Evolutionary conservation across 2,888 invertebrate genomes (phyloP).

Genomic region (Cerastis leucographa): DNA sequence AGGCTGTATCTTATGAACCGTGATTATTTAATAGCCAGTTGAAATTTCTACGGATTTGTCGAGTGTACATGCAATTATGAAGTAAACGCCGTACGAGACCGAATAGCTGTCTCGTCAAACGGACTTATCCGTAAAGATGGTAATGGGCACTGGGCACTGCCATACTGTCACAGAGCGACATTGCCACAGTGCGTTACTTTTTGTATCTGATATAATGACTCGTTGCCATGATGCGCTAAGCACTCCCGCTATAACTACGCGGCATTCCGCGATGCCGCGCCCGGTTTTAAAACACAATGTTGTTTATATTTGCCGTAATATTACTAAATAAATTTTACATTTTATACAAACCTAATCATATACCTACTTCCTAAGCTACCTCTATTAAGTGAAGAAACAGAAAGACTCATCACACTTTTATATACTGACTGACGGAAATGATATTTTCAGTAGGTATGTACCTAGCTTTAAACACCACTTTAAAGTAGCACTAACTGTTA

Average conservation of each 20-base stretch:
- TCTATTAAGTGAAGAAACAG: background rate
- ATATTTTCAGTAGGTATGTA: background rate
- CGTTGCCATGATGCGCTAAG: conserved; percentile 22
- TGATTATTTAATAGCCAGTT: no score
- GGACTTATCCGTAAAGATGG: background rate
- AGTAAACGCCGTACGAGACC: no score
- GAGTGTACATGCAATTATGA: conserved; percentile 12
- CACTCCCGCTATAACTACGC: background rate
- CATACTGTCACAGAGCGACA: background rate
- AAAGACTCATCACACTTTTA: background rate
- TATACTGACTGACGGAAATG: background rate
- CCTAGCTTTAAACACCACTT: background rate
- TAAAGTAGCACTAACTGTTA: background rate
- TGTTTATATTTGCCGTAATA: conserved; percentile 30
- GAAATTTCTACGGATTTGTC: no score
- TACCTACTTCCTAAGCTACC: no score
- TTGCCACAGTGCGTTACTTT: conserved; percentile 28
- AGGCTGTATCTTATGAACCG: no score
- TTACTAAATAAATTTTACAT: conserved; percentile 15
- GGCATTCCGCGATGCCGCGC: conserved; percentile 25
- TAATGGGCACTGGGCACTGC: background rate
- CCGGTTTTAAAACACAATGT: conserved; percentile 52
- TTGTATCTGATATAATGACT: conserved; percentile 43
- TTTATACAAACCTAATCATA: background rate
- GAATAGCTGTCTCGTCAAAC: no score